Evolutionary conservation across 2,797 vertebrate species (phyloP).

Genomic region (Peromyscus melanophrys): DNA sequence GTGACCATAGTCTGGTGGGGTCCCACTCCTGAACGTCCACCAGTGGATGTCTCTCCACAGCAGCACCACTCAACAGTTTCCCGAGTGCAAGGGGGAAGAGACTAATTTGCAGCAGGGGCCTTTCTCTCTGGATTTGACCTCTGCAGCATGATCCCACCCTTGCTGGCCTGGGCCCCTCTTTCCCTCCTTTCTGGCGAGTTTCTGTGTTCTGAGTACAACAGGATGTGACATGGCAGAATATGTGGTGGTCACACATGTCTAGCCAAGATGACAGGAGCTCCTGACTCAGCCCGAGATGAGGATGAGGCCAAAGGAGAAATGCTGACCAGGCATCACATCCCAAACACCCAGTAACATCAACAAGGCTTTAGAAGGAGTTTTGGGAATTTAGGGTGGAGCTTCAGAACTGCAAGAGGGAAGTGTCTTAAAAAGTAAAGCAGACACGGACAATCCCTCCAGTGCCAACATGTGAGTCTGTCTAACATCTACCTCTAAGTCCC

Average conservation of each 20-base stretch:
- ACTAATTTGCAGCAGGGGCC: neutral
- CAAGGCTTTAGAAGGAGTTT: slow-evolving; percentile 33
- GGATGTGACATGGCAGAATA: neutral
- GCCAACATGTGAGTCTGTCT: neutral
- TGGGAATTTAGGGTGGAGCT: slow-evolving; percentile 10
- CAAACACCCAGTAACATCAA: neutral
- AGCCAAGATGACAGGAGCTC: neutral
- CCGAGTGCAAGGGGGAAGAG: neutral
- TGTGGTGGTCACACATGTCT: neutral
- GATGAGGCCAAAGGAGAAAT: neutral
- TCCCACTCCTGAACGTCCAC: neutral
- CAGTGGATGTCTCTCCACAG: fast-evolving
- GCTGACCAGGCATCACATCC: neutral
- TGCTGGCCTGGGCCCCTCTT: neutral
- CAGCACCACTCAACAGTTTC: neutral
- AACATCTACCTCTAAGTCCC: neutral
- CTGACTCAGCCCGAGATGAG: neutral
- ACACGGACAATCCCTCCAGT: neutral
- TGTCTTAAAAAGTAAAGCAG: neutral
- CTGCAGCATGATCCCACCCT: neutral
- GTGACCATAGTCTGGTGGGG: too few species aligned
- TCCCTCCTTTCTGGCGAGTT: neutral
- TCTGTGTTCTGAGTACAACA: neutral
- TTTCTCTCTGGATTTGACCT: neutral
- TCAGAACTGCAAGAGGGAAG: neutral